Conservation (phyloP, 2,113 vertebrate species). For the Macrotus californicus region DNA sequence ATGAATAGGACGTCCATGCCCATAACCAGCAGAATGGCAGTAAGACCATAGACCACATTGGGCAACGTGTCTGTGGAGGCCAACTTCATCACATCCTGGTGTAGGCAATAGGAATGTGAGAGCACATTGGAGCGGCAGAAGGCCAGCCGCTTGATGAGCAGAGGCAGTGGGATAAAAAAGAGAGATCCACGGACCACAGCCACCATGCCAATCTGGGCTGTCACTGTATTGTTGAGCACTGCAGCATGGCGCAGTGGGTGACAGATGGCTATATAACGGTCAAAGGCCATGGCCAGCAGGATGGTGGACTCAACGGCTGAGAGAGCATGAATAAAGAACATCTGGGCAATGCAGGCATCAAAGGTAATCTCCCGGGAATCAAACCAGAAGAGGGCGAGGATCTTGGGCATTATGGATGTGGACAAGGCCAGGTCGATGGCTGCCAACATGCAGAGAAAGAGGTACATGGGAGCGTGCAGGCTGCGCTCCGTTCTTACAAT, state of each 20-base stretch:
- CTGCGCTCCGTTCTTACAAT: constrained; percentile 63
- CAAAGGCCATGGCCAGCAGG: constrained; percentile 73
- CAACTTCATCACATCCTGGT: constrained; percentile 72
- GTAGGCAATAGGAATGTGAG: constrained; percentile 69
- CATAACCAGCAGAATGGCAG: constrained; percentile 68
- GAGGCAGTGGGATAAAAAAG: constrained; percentile 69
- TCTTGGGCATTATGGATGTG: constrained; percentile 72
- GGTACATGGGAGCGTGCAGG: constrained; percentile 72
- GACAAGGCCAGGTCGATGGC: constrained; percentile 69
- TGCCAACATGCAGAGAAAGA: constrained; percentile 74
- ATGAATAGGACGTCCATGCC: constrained; percentile 66
- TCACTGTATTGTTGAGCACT: constrained; percentile 66
- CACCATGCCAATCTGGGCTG: constrained; percentile 56
- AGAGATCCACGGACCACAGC: constrained; percentile 63
- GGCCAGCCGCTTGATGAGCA: constrained; percentile 63
- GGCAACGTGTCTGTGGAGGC: constrained; percentile 53
- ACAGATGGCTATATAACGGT: constrained; percentile 74
- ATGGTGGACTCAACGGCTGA: constrained; percentile 71
- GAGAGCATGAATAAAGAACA: constrained; percentile 75
- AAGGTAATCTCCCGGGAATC: constrained; percentile 66
- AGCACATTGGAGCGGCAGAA: constrained; percentile 69
- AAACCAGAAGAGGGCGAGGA: constrained; percentile 72
- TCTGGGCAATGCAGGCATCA: constrained; percentile 69
- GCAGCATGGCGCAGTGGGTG: constrained; percentile 66
- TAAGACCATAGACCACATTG: constrained; percentile 66